Evolutionary conservation across 2,113 vertebrate genomes (phyloP).

Genomic region (Cervus canadensis): DNA sequence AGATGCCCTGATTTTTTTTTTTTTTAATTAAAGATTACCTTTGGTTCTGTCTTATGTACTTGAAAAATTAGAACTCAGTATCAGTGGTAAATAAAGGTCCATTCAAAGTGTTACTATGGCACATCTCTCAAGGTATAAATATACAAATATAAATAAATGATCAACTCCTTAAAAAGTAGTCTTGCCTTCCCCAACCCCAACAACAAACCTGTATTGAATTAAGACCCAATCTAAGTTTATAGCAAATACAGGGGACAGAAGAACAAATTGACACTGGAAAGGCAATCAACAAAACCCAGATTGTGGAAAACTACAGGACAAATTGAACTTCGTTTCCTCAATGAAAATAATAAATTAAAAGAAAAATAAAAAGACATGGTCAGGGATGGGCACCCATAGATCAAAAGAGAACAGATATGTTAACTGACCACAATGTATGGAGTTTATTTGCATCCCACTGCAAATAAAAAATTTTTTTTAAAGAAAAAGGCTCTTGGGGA

Average conservation of each 20-base stretch:
- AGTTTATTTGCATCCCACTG: background rate
- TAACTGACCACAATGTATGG: background rate
- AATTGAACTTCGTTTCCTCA: background rate
- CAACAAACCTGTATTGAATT: background rate
- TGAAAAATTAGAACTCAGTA: background rate
- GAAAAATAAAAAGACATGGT: background rate
- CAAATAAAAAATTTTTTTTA: background rate
- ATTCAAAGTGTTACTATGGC: background rate
- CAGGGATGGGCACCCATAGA: no score
- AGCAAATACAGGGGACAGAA: background rate
- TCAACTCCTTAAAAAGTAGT: background rate
- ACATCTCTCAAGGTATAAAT: background rate
- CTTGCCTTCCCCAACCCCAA: background rate
- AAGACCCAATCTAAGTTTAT: background rate
- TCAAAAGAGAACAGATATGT: background rate
- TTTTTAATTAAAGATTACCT: background rate
- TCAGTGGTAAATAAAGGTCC: background rate
- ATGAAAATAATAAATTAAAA: background rate
- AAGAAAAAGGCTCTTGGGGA: background rate
- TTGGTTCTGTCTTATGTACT: background rate
- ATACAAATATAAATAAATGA: background rate
- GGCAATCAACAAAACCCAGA: background rate
- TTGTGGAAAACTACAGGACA: background rate
- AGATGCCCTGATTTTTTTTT: background rate
- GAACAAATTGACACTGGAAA: background rate